Evolutionary conservation across 2,113 vertebrate species (phyloP), one percentile per base, ranked within the genome.

Genomic region (Antigone vipio): DNA sequence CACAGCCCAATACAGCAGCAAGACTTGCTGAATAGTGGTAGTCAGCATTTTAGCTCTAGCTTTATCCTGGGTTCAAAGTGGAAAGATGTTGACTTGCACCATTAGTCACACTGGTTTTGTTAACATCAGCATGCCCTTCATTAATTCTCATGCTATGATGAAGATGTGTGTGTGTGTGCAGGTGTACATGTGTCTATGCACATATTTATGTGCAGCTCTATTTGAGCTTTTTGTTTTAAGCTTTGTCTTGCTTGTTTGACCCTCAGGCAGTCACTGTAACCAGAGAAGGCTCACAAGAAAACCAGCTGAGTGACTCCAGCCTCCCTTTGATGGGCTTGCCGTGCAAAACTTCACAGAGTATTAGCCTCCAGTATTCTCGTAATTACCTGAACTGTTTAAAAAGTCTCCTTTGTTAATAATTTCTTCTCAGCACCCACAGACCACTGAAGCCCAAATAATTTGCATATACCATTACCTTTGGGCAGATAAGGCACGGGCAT

Each of bases 401-500:
- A 82, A 74, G 21, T 42, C 18, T 47, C 42, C 34, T 75, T 22
- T 45, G 56, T 20, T 74, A 95, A 71, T 84, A 15, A 32, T 52
- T 35, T 42, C 73, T 91, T 58, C 59, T 73, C 72, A 47, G 76
- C 56, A 71, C 29, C 32, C 60, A 67, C 35, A 40, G 77, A 64
- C 29, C 93, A 15, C 80, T 68, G 64, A 88, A 87, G 90, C 58
- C 62, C 74, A 26, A 83, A 35, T 60, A 47, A 95, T 74, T 78
- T 89, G 73, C 47, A 55, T 34, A 13, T 42, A n/a, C 64, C 38
- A 27, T 77, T 63, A 71, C 40, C 72, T 89, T 11, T 13, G 34
- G 83, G 59, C 47, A 88, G 82, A 52, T 34, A 42, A 68, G 55
- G 75, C 38, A 29, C 2, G 4, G 12, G 52, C 44, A 6, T 15